Evolutionary conservation across 2,797 vertebrate species (phyloP).

Genomic region (Crax fasciolata): DNA sequence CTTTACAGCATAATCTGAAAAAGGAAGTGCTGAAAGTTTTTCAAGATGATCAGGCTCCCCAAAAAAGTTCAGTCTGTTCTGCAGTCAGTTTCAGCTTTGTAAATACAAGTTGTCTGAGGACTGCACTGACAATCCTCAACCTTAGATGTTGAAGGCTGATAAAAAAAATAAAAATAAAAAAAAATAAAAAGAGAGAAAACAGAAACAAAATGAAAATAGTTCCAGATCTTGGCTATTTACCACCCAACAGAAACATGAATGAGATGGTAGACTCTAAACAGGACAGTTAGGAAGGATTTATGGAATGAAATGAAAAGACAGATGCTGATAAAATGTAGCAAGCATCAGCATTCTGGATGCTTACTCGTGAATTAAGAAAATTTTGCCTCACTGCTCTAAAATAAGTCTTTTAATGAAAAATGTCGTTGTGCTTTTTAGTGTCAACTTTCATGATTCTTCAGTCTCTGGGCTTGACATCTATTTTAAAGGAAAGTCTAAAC

Average conservation of each 20-base stretch:
- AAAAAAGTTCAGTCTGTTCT: neutral
- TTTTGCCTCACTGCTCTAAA: neutral
- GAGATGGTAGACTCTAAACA: neutral
- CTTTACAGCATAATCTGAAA: conserved; percentile 11
- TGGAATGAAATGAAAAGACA: neutral
- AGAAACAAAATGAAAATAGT: neutral
- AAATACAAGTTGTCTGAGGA: fast-evolving
- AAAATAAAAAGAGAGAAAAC: neutral
- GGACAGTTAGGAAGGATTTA: neutral
- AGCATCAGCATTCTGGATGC: neutral
- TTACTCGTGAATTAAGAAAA: neutral
- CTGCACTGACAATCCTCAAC: neutral
- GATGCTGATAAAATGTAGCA: neutral
- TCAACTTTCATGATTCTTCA: conserved; percentile 23
- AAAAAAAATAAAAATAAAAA: neutral
- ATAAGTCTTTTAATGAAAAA: neutral
- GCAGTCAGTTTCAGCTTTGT: neutral
- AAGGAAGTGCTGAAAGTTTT: conserved; percentile 53
- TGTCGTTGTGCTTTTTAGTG: neutral
- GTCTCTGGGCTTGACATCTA: conserved; percentile 16
- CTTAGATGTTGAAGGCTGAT: neutral
- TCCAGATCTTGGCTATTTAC: neutral
- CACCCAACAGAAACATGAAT: neutral
- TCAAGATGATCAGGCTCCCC: conserved; percentile 9
- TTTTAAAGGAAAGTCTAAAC: conserved; percentile 51